Evolutionary conservation across 2,888 invertebrate genomes (phyloP).

Genomic region (Merodon equestris): DNA sequence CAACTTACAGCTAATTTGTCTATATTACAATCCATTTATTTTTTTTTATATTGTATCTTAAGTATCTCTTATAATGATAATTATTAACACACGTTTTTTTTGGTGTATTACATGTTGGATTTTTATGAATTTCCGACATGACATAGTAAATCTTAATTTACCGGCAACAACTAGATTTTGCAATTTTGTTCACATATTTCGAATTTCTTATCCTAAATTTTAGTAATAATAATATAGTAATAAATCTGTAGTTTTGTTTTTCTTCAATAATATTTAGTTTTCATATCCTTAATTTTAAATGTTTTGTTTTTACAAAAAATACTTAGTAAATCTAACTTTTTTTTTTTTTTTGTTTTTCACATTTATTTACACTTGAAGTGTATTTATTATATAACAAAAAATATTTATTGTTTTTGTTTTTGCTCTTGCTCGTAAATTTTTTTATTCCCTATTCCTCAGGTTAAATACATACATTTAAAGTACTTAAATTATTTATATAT

Average conservation of each 20-base stretch:
- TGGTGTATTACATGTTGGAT: conserved; percentile 49
- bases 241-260: conserved; percentile 32
- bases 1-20: conserved; percentile 41
- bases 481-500: background rate
- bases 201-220: conserved; percentile 45
- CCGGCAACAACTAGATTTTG: conserved; percentile 33
- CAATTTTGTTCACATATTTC: conserved; percentile 25
- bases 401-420: conserved; percentile 35
- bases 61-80: conserved; percentile 32
- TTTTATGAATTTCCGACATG: conserved; percentile 30
- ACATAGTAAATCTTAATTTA: conserved; percentile 45
- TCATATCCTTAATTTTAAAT: conserved; percentile 19
- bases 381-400: conserved; percentile 52
- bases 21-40: conserved; percentile 57
- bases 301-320: conserved; percentile 60
- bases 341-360: conserved; percentile 39
- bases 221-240: conserved; percentile 66
- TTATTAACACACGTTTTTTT: conserved; percentile 40
- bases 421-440: background rate
- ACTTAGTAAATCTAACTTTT: conserved; percentile 43
- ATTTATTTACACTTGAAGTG: conserved; percentile 46
- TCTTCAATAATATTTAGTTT: conserved; percentile 49
- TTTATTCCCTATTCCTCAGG: conserved; percentile 36
- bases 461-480: conserved; percentile 35
- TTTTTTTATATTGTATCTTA: conserved; percentile 14